phyloP scores from a whole-genome alignment of 2,888 invertebrate species.

The Neoaliturus tenellus region DNA sequence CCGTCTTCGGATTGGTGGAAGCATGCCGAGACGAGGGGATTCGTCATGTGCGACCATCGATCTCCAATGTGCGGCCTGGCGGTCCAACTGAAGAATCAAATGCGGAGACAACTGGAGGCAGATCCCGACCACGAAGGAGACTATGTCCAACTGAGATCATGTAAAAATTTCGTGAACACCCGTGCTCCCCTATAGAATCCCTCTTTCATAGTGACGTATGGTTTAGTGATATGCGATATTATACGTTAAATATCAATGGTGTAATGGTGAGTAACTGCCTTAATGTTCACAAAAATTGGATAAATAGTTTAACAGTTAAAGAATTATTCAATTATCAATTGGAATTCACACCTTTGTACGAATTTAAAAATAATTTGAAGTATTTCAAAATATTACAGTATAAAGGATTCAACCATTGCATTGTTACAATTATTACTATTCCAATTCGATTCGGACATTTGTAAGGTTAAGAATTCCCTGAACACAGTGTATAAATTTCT shows the following conservation, averaged over 20 bases:
- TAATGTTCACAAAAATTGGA: neutral
- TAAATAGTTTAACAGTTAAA: neutral
- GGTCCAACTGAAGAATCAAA: neutral
- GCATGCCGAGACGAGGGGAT: neutral
- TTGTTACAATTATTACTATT: neutral
- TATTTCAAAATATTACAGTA: neutral
- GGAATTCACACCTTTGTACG: neutral
- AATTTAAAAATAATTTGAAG: neutral
- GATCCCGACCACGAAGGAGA: constrained; percentile 12
- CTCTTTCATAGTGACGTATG: neutral
- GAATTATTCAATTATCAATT: constrained; percentile 16
- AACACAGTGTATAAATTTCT: neutral
- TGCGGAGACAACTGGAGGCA: neutral
- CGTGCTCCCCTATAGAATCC: neutral
- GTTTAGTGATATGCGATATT: neutral
- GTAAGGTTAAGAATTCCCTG: neutral
- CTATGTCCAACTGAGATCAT: constrained; percentile 1
- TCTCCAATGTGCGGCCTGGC: neutral
- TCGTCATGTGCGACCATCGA: neutral
- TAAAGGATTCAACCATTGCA: neutral
- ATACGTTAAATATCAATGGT: neutral
- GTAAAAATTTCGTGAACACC: neutral
- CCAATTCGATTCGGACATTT: neutral
- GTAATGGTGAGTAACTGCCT: neutral
- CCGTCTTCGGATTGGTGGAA: constrained; percentile 14